Conservation (phyloP, 2,888 invertebrate species). For the Pharmacophagus antenor region DNA sequence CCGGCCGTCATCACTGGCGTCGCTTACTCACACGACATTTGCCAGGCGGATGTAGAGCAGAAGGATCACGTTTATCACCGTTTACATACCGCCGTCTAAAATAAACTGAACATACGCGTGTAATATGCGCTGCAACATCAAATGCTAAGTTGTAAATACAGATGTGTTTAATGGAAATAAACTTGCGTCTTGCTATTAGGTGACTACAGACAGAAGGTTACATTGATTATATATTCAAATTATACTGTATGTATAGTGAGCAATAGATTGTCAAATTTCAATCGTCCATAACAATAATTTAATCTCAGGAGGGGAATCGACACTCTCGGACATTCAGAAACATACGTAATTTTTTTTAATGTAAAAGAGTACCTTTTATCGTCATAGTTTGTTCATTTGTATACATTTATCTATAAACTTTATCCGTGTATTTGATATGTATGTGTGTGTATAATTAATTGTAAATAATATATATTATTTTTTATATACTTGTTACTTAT, state of each 20-base stretch:
- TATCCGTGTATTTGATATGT: too few relatives aligned
- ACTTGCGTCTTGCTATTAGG: neutral
- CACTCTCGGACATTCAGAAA: too few relatives aligned
- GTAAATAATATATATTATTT: too few relatives aligned
- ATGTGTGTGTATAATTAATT: too few relatives aligned
- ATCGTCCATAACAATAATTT: too few relatives aligned
- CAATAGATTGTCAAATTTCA: neutral
- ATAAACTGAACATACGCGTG: neutral
- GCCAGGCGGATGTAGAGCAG: conserved; percentile 32
- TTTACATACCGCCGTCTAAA: neutral
- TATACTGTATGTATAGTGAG: neutral
- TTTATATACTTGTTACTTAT: too few relatives aligned
- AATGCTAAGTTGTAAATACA: neutral
- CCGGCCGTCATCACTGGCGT: conserved; percentile 13
- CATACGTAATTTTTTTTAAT: too few relatives aligned
- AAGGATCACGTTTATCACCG: conserved; percentile 3
- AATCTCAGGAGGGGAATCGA: too few relatives aligned
- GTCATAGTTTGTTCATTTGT: too few relatives aligned
- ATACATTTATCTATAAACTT: too few relatives aligned
- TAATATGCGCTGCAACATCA: neutral
- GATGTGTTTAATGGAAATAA: neutral
- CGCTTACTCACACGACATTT: conserved; percentile 25
- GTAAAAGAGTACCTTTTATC: too few relatives aligned
- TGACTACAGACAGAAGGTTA: neutral
- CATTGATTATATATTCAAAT: neutral